Evolutionary conservation across 2,888 invertebrate species (phyloP), one percentile per base, ranked within the genome.

Genomic region (Choreutis nemorana): DNA sequence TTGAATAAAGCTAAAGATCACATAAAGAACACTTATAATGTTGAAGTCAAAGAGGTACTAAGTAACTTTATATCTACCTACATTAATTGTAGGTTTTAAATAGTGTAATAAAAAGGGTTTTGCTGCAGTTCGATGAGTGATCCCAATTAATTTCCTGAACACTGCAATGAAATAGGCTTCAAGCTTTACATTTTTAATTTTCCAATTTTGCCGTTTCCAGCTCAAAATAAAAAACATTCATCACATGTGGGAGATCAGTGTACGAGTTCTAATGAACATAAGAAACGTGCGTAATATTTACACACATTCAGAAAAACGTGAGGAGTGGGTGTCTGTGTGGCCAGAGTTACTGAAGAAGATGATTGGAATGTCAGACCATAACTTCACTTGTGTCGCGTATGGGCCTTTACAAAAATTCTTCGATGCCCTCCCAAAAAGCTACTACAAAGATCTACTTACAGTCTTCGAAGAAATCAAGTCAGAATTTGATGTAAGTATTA

Each of bases 321-420:
- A 85, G 45, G 70, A 82, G 33, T 83, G 82, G 50, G 72, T 82
- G 29, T 84, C 84, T 5, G 77, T 85, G 2, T 81, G 83, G 65
- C 75, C 81, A 1, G 86, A 87, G 59, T 63, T 90, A 0, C 49
- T 90, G 1, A 87, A 86, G 48, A 86, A 81, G 44, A 30, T 85
- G 10, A 59, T 83, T 2, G 82, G 85, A n/a, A 47, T 73, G 31
- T 89, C 90, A 0, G 64, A 83, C 4, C 85, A 87, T 45, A 87
- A 84, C n/a, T 68, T 88, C 11, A 81, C 86, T 1, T 83, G 85
- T 14, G 78, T 90, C 1, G 53, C 68, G 1, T 84, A 87, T 28
- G 87, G 86, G 1, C 81, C 87, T 2, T 32, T 84, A 32, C 83
- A 83, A 45, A 84, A 83, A 46, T 67, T 87, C 35, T 80, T 79